phyloP scores from a whole-genome alignment of 2,797 vertebrate species.

The Sebastes matsubarae region DNA sequence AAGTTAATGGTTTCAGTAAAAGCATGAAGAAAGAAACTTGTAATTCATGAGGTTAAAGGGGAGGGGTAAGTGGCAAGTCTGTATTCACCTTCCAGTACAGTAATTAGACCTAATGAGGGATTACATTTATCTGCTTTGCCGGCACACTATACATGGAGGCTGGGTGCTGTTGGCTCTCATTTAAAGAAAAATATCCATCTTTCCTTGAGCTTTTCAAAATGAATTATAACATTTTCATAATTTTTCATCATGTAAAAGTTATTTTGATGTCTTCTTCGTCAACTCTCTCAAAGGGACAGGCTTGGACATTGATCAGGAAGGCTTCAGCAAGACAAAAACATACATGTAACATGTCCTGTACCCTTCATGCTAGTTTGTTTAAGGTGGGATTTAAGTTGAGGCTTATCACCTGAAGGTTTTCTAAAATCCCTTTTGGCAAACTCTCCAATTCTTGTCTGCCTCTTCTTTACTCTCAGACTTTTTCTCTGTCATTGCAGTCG shows the following conservation, averaged over 20 bases:
- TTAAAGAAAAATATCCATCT: not conserved
- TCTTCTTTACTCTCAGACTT: not conserved
- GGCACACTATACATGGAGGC: not conserved
- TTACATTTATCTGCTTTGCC: constrained; percentile 6
- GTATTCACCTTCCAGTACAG: not conserved
- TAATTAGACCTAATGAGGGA: constrained; percentile 12
- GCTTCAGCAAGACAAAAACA: not conserved
- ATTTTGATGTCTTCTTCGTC: not conserved
- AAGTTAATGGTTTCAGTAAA: not conserved
- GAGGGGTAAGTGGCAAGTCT: not conserved
- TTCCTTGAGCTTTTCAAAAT: not conserved
- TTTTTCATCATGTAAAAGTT: not conserved
- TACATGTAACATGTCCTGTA: not conserved
- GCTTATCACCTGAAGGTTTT: not conserved
- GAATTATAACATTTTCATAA: not conserved
- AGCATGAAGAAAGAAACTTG: not conserved
- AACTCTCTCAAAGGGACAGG: not conserved
- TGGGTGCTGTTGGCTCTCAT: not conserved
- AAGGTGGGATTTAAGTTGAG: not conserved
- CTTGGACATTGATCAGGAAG: not conserved
- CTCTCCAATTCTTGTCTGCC: not conserved
- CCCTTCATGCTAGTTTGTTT: not conserved
- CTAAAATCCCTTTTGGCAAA: not conserved
- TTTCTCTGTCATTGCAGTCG: not conserved
- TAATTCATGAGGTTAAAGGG: not conserved